Evolutionary conservation across 2,888 invertebrate genomes (phyloP), one percentile per base, ranked within the genome.

Genomic region (Xylocampa areola): DNA sequence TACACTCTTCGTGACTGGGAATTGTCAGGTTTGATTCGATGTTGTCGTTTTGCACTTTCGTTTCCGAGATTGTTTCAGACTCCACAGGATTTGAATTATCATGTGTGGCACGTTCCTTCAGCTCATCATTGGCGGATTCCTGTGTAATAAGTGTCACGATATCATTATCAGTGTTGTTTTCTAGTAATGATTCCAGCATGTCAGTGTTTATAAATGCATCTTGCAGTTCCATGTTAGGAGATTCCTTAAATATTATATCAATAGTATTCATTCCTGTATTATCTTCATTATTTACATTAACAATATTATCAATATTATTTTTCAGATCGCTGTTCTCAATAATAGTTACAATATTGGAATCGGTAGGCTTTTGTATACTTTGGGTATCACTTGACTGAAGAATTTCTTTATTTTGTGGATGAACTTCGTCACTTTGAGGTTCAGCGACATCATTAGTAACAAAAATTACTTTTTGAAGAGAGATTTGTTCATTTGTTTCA

Each of bases 101-200:
- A 11, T 33, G 44, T 23, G 7, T 8, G 11, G 25, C 33, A 17
- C 29, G 14, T 27, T 54, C 21, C 6, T 29, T 33, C 10, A 27
- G 14, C 11, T 36, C 48, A 4, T 23, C 36, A 27, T 40, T 58
- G 17, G 11, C 16, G 5, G 53, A 50, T 36, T 74, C 51, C 10
- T 58, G 58, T 30, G 62, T 65, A 13, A 68, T 50, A 13, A 72
- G 44, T 33, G 66, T 62, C 14, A 41, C 29, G 2, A 68, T 51
- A 25, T 73, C 66, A 13, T 25, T 41, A 13, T 71, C 68, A 13
- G 40, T 27, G 32, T 58, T 43, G 11, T 23, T 25, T 25, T 48
- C 36, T 5, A 39, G 19, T 19, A 58, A 16, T 2, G 47, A 32
- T 25, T 59, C 66, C 10, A 68, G 14, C 14, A 40, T 35, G 10